phyloP scores from a whole-genome alignment of 2,113 vertebrate species.

The Cryptoleucopteryx plumbea region DNA sequence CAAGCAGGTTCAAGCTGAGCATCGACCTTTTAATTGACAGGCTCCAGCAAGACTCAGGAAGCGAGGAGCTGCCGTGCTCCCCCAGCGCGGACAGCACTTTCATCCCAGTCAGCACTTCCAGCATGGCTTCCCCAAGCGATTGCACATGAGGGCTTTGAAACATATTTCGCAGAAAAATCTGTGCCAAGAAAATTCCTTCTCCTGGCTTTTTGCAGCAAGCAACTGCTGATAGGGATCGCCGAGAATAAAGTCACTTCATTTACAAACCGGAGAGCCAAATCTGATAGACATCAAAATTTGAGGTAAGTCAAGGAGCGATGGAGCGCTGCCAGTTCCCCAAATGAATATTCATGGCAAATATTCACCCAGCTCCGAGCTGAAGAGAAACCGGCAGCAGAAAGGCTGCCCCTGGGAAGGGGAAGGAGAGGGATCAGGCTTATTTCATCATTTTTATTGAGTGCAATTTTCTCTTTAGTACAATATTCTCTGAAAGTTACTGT shows the following conservation, averaged over 20 bases:
- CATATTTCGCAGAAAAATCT: fast-evolving
- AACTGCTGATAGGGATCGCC: neutral
- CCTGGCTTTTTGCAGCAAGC: neutral
- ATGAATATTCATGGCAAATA: constrained; percentile 18
- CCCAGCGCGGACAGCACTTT: neutral
- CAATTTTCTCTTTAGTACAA: constrained; percentile 80
- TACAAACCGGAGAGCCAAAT: neutral
- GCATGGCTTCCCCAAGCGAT: neutral
- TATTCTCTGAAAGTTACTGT: constrained; percentile 76
- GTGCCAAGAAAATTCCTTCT: neutral
- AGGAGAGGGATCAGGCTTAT: constrained; percentile 16
- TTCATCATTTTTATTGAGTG: constrained; percentile 80
- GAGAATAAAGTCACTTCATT: neutral
- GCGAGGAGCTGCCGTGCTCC: neutral
- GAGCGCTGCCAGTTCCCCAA: neutral
- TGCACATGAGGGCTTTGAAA: neutral
- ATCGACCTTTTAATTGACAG: neutral
- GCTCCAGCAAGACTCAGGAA: neutral
- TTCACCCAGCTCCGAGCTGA: neutral
- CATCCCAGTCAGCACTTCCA: neutral
- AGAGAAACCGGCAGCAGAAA: constrained; percentile 10
- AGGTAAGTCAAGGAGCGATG: neutral
- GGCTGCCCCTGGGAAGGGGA: constrained; percentile 32
- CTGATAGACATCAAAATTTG: neutral
- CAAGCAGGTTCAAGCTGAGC: neutral